Evolutionary conservation across 2,113 vertebrate genomes (phyloP).

Genomic region (Xenopus borealis): DNA sequence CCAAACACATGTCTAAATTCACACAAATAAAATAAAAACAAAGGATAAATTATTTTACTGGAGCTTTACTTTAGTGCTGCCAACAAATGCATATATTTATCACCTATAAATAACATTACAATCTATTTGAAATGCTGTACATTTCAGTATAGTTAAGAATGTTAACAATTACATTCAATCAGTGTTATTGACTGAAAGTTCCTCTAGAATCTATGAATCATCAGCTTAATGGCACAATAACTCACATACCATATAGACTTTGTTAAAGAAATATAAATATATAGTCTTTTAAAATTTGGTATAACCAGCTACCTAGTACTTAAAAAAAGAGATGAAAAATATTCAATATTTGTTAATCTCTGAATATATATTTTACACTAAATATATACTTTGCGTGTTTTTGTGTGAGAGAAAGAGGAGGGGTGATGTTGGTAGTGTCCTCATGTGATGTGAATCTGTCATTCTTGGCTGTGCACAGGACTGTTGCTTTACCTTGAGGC

Average conservation of each 20-base stretch:
- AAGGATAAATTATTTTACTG: too few relatives aligned
- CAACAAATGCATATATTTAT: too few relatives aligned
- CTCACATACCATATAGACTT: background rate
- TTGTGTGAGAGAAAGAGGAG: too few relatives aligned
- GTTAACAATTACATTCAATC: background rate
- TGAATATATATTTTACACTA: background rate
- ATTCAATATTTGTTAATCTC: constrained; percentile 27
- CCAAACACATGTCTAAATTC: too few relatives aligned
- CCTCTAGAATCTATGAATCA: constrained; percentile 11
- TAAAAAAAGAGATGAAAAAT: constrained; percentile 12
- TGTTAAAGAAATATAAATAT: constrained; percentile 23
- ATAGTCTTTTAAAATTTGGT: constrained; percentile 19
- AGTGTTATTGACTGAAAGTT: constrained; percentile 14
- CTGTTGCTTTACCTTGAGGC: too few relatives aligned
- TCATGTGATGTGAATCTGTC: too few relatives aligned
- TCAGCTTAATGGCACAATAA: constrained; percentile 7
- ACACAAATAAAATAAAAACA: too few relatives aligned
- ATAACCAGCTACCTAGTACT: constrained; percentile 28
- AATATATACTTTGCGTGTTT: background rate
- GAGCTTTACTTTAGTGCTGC: too few relatives aligned
- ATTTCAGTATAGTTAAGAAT: background rate
- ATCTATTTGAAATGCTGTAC: background rate
- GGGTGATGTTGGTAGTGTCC: too few relatives aligned
- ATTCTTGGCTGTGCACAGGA: too few relatives aligned
- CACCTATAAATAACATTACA: too few relatives aligned